phyloP scores from a whole-genome alignment of 1,140 invertebrate species.

The Microplitis mediator region DNA sequence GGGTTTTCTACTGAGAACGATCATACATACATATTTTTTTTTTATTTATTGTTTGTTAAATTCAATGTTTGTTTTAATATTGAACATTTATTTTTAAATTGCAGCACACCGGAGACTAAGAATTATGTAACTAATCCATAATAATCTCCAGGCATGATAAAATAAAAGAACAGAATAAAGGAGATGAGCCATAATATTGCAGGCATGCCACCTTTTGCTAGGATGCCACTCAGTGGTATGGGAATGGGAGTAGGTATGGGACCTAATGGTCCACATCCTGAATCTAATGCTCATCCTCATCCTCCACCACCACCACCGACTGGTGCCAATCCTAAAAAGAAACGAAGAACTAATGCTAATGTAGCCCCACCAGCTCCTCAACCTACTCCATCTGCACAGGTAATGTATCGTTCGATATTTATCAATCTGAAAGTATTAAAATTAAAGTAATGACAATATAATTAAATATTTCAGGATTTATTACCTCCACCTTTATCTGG shows the following conservation, averaged over 20 bases:
- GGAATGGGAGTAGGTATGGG: conserved; percentile 61
- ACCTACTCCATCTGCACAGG: conserved; percentile 62
- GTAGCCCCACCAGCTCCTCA: conserved; percentile 60
- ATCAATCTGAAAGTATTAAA: background rate
- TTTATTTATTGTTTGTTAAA: background rate
- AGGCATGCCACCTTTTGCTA: conserved; percentile 64
- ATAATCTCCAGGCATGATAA: conserved; percentile 55
- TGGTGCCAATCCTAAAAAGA: conserved; percentile 69
- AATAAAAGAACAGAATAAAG: conserved; percentile 55
- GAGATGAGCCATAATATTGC: conserved; percentile 63
- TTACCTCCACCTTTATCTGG: conserved; percentile 82
- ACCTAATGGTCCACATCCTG: conserved; percentile 60
- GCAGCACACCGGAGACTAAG: conserved; percentile 33
- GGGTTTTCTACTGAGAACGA: too few species aligned
- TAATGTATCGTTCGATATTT: conserved; percentile 30
- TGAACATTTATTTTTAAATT: conserved; percentile 29
- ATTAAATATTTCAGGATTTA: conserved; percentile 68
- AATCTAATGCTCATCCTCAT: conserved; percentile 61
- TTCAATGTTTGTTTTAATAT: background rate
- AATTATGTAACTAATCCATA: conserved; percentile 14
- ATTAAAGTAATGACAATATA: background rate
- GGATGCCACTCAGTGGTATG: conserved; percentile 62
- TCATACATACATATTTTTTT: too few species aligned
- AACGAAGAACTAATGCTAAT: conserved; percentile 64
- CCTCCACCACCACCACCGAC: conserved; percentile 60